Evolutionary conservation across 2,113 vertebrate species (phyloP).

Genomic region (Oryzias javanicus): DNA sequence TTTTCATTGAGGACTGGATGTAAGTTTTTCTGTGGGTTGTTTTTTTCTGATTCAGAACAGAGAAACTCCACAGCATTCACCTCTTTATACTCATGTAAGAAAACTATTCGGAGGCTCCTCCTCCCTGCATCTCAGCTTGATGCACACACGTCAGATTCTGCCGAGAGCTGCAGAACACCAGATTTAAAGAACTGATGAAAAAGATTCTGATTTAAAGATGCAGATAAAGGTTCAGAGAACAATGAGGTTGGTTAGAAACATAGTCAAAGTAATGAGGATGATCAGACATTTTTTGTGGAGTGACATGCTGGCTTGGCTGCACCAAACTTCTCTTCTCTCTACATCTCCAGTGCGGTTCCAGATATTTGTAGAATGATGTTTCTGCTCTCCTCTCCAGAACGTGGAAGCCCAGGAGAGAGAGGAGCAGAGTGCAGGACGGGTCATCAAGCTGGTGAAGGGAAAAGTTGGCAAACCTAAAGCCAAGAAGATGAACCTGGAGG

Average conservation of each 20-base stretch:
- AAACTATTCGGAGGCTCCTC: too few species aligned
- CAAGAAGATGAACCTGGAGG: constrained; percentile 92
- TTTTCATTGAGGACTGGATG: constrained; percentile 95
- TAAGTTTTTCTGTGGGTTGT: constrained; percentile 68
- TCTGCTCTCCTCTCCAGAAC: constrained; percentile 36
- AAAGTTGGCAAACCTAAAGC: constrained; percentile 96
- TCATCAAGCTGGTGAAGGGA: constrained; percentile 91
- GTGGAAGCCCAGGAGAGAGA: constrained; percentile 83
- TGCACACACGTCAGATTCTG: too few species aligned
- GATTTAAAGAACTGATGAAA: too few species aligned
- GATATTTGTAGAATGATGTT: background rate
- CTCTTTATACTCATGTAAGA: background rate
- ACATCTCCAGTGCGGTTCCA: background rate
- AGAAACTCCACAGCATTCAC: background rate
- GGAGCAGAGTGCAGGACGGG: constrained; percentile 80
- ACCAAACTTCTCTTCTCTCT: too few species aligned
- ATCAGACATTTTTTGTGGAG: too few species aligned
- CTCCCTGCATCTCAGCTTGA: too few species aligned
- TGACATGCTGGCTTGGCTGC: too few species aligned
- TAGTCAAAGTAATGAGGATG: too few species aligned
- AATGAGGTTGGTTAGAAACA: too few species aligned
- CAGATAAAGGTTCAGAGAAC: too few species aligned
- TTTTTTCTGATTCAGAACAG: background rate
- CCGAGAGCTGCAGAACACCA: too few species aligned
- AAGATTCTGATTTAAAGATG: too few species aligned